phyloP scores from a whole-genome alignment of 2,797 vertebrate species.

The Eidolon dupreanum region DNA sequence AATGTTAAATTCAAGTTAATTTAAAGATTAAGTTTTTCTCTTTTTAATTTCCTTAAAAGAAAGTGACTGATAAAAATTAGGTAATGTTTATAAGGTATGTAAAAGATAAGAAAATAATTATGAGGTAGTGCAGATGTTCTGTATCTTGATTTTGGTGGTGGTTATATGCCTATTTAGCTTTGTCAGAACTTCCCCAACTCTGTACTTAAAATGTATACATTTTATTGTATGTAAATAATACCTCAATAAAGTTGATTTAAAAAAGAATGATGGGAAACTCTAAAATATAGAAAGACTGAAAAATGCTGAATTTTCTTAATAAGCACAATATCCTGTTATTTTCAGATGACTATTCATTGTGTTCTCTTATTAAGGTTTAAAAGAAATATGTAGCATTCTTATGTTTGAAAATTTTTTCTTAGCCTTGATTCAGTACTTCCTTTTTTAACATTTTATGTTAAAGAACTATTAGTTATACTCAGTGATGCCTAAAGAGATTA shows the following conservation, averaged over 20 bases:
- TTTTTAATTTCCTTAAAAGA: background rate
- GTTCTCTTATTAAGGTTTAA: background rate
- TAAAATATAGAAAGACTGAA: background rate
- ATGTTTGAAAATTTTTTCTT: background rate
- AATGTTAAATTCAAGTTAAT: background rate
- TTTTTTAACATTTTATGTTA: background rate
- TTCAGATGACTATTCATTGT: background rate
- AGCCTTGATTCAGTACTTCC: background rate
- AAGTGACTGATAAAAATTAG: background rate
- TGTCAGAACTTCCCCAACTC: background rate
- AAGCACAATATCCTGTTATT: background rate
- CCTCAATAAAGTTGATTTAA: background rate
- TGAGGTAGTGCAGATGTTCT: background rate
- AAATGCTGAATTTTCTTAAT: background rate
- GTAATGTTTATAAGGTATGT: background rate
- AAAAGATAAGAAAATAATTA: conserved; percentile 1
- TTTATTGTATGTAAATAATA: background rate
- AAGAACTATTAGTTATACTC: background rate
- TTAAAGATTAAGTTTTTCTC: background rate
- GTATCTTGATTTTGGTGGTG: background rate
- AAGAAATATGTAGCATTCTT: background rate
- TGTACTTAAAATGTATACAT: background rate
- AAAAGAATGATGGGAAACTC: background rate
- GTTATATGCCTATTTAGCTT: background rate
- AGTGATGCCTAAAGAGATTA: background rate